Evolutionary conservation across 2,113 vertebrate species (phyloP).

Genomic region (Rhineura floridana): DNA sequence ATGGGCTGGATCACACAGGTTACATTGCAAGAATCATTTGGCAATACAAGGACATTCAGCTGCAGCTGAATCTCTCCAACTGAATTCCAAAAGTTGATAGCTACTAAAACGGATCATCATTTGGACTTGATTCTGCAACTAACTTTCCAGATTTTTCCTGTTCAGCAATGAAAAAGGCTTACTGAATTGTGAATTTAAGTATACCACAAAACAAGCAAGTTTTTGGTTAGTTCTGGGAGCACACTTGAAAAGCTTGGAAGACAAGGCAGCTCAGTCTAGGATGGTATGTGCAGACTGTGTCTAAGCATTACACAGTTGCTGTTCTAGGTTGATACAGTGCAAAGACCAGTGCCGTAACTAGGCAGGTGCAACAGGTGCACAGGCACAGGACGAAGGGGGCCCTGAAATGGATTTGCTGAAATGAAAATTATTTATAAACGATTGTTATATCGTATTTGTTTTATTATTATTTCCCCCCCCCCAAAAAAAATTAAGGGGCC

Average conservation of each 20-base stretch:
- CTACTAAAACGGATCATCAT: neutral
- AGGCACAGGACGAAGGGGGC: too few species aligned
- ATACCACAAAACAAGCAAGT: neutral
- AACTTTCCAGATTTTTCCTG: neutral
- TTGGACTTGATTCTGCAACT: neutral
- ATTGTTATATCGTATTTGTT: too few species aligned
- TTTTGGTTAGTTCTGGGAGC: neutral
- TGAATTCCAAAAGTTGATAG: neutral
- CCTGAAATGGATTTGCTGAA: too few species aligned
- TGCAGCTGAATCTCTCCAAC: neutral
- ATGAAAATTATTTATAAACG: too few species aligned
- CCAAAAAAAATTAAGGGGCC: too few species aligned
- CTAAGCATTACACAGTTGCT: neutral
- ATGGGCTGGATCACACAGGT: neutral
- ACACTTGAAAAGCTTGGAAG: neutral
- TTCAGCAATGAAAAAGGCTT: neutral
- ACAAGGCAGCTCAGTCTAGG: neutral
- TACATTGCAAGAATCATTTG: neutral
- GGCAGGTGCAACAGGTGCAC: too few species aligned
- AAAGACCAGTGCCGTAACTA: too few species aligned
- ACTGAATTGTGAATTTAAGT: slow-evolving; percentile 7
- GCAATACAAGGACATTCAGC: neutral
- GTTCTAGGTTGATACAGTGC: neutral
- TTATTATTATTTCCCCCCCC: too few species aligned
- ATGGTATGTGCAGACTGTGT: neutral